A percentile compares a stretch with the other conserved stretches of the same genome.
Evolutionary conservation across 2,113 vertebrate species (phyloP).

Genomic region (Gymnorhina tibicen): DNA sequence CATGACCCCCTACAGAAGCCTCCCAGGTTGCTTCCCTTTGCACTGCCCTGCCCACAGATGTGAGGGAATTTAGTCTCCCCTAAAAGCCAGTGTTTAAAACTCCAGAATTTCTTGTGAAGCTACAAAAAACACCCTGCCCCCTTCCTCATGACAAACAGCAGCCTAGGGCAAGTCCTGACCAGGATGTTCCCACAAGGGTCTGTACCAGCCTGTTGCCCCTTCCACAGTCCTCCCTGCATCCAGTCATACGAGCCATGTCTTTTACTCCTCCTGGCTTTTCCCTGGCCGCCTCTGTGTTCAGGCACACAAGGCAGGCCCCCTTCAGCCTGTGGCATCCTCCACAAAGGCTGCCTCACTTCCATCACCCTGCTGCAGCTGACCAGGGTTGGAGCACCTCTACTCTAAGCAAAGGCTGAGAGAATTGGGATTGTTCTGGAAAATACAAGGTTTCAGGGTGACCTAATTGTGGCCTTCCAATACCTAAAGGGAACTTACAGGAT

Average conservation of each 20-base stretch:
- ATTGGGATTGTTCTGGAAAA: background rate
- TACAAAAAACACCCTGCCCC: background rate
- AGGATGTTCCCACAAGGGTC: background rate
- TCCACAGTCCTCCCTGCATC: background rate
- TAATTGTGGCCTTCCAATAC: background rate
- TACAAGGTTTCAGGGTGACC: background rate
- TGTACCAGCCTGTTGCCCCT: background rate
- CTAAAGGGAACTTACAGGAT: background rate
- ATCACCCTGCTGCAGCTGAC: background rate
- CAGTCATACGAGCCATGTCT: fast-evolving
- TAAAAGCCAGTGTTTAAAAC: background rate
- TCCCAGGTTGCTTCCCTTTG: background rate
- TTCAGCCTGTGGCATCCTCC: background rate
- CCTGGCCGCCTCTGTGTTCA: background rate
- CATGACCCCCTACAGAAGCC: background rate
- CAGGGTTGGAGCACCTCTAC: background rate
- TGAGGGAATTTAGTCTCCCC: background rate
- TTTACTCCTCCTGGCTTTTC: background rate
- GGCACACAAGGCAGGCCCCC: background rate
- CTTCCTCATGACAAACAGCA: background rate
- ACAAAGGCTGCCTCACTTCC: background rate
- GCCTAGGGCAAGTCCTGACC: background rate
- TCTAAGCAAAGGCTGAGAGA: background rate
- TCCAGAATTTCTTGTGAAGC: background rate
- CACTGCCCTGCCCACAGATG: fast-evolving